Conservation (phyloP, 1,140 invertebrate species). For the Rhopalosiphum maidis region DNA sequence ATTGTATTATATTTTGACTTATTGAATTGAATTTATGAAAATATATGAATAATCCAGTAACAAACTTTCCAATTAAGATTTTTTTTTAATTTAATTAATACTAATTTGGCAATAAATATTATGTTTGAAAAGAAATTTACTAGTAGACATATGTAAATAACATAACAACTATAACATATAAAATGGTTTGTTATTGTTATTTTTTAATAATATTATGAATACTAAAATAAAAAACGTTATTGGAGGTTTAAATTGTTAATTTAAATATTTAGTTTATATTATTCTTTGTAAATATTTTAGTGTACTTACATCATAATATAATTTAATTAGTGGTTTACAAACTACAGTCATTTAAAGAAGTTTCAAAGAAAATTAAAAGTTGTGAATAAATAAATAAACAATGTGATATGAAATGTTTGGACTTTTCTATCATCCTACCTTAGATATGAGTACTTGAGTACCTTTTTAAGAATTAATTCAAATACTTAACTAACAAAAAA, state of each 20-base stretch:
- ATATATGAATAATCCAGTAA: neutral
- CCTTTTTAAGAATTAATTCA: neutral
- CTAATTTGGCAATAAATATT: neutral
- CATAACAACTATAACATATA: neutral
- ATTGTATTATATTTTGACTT: neutral
- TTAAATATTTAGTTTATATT: neutral
- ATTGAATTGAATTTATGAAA: neutral
- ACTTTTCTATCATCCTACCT: neutral
- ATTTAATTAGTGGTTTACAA: neutral
- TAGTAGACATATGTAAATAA: neutral
- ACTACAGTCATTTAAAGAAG: conserved; percentile 15
- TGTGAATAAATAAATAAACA: neutral
- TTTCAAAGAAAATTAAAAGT: neutral
- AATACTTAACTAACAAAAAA: neutral
- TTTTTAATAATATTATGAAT: neutral
- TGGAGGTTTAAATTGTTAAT: neutral
- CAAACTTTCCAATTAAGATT: neutral
- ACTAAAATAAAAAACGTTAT: neutral
- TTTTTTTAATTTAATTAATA: neutral
- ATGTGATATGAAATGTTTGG: neutral
- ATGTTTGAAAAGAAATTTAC: neutral
- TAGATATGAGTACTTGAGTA: neutral
- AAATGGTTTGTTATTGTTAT: too few relatives aligned
- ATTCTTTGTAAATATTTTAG: neutral
- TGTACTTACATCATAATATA: neutral